phyloP scores from a whole-genome alignment of 2,888 invertebrate species.

The Lissonota sp. region DNA sequence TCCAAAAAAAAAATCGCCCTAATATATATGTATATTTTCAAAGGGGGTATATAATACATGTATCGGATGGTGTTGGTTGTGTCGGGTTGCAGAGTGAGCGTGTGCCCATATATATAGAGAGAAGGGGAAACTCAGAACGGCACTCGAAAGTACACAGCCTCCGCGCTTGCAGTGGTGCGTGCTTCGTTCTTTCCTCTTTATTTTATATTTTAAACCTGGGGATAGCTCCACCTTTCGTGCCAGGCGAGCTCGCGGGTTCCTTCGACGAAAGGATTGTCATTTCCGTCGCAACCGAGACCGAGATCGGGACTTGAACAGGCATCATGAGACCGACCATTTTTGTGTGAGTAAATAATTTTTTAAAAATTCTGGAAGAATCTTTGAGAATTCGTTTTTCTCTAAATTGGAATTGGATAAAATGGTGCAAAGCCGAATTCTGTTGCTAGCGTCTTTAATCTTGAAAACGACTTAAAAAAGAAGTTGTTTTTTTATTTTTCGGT shows the following conservation, averaged over 20 bases:
- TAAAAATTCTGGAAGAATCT: no score
- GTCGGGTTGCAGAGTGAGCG: conserved; percentile 67
- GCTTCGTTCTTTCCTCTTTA: conserved; percentile 70
- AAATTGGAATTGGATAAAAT: no score
- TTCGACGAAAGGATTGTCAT: conserved; percentile 65
- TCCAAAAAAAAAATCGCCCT: no score
- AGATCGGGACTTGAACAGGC: conserved; percentile 63
- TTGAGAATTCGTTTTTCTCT: no score
- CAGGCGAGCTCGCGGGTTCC: conserved; percentile 68
- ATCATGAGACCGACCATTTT: conserved; percentile 76
- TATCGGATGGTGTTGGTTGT: conserved; percentile 58
- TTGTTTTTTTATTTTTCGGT: no score
- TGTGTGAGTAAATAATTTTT: conserved; percentile 41
- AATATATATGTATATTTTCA: no score
- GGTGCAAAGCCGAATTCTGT: no score
- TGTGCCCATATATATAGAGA: conserved; percentile 79
- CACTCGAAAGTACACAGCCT: conserved; percentile 82
- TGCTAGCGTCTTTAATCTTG: no score
- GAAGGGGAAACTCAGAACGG: conserved; percentile 80
- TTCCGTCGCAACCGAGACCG: conserved; percentile 67
- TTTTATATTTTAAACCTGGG: conserved; percentile 71
- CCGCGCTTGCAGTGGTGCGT: conserved; percentile 80
- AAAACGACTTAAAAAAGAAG: not conserved
- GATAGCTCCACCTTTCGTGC: conserved; percentile 71
- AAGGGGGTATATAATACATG: not conserved